These are phyloP conservation scores for Drosophila colorata DNA, from an alignment of 2,888 invertebrate genomes.

Conservation along the genomic window DNA sequence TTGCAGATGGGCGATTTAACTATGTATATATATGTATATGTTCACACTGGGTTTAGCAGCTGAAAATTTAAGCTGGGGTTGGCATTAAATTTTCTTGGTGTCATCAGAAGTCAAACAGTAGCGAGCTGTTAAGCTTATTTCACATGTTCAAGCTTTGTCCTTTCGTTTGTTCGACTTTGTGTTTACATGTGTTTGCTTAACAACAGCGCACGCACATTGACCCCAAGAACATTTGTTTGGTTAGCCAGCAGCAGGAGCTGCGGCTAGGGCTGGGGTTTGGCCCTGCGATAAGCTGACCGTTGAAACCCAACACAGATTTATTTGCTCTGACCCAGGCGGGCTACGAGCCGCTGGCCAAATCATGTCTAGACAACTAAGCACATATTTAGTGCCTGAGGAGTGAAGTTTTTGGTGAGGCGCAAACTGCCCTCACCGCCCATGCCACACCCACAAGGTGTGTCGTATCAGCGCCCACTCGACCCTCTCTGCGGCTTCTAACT, in stretches of 20 bases:
- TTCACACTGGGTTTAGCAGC: constrained; percentile 17
- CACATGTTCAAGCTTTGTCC: constrained; percentile 61
- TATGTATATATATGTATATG: not conserved
- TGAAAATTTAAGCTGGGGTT: constrained; percentile 49
- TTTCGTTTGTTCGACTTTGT: constrained; percentile 44
- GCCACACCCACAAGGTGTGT: constrained; percentile 6
- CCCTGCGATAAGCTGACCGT: constrained; percentile 28
- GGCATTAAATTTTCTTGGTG: constrained; percentile 51
- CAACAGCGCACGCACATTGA: constrained; percentile 44
- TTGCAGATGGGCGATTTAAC: constrained; percentile 1
- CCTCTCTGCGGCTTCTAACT: not conserved
- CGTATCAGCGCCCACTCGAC: not conserved
- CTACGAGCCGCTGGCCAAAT: constrained; percentile 53
- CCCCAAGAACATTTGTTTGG: constrained; percentile 73
- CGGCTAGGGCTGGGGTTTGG: not conserved
- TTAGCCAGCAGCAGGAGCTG: constrained; percentile 34
- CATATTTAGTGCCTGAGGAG: constrained; percentile 44
- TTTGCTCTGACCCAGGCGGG: constrained; percentile 42
- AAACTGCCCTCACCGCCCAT: not conserved
- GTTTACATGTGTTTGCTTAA: constrained; percentile 68
- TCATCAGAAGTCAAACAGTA: constrained; percentile 64
- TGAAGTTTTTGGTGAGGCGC: not conserved
- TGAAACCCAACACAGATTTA: constrained; percentile 72
- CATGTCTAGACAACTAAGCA: constrained; percentile 70
- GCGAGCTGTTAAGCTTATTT: constrained; percentile 70